These are phyloP conservation scores for Sebastes trivittatus DNA, from an alignment of 2,797 vertebrate species.

Conservation along the genomic window DNA sequence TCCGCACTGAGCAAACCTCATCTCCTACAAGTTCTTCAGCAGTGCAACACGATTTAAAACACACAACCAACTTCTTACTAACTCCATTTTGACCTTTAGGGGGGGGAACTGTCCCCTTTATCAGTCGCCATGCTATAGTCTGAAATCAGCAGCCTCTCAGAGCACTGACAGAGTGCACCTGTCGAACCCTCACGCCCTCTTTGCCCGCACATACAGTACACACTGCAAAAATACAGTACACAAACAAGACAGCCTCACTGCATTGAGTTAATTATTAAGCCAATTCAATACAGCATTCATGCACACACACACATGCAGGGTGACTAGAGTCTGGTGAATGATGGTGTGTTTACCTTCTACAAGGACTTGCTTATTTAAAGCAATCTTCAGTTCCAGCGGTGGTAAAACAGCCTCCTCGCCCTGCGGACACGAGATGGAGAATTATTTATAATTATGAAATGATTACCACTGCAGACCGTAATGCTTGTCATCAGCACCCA, in stretches of 20 bases:
- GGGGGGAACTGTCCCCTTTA: background rate
- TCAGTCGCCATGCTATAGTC: slow-evolving; percentile 8
- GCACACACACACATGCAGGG: slow-evolving; percentile 33
- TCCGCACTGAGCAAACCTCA: background rate
- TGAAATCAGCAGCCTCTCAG: slow-evolving; percentile 23
- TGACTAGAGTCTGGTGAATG: slow-evolving; percentile 64
- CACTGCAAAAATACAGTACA: slow-evolving; percentile 51
- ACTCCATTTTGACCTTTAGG: background rate
- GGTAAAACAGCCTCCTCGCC: slow-evolving; percentile 88
- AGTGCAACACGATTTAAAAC: background rate
- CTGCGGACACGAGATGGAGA: slow-evolving; percentile 83
- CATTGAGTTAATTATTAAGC: slow-evolving; percentile 77
- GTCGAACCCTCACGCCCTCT: slow-evolving; percentile 11
- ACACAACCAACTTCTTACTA: background rate
- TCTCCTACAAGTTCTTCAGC: background rate
- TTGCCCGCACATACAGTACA: background rate
- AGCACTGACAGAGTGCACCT: slow-evolving; percentile 44
- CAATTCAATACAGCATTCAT: slow-evolving; percentile 54
- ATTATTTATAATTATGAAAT: slow-evolving; percentile 75
- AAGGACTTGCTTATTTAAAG: slow-evolving; percentile 88
- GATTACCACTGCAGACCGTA: slow-evolving; percentile 57
- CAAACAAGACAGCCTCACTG: slow-evolving; percentile 56
- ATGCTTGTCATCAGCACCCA: slow-evolving; percentile 45
- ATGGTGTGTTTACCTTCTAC: slow-evolving; percentile 90
- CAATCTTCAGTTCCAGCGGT: slow-evolving; percentile 89